Evolutionary conservation across 92 coral and sea anemone species (phyloP), one percentile per base, ranked within the genome.

Genomic region (Galaxea fascicularis): DNA sequence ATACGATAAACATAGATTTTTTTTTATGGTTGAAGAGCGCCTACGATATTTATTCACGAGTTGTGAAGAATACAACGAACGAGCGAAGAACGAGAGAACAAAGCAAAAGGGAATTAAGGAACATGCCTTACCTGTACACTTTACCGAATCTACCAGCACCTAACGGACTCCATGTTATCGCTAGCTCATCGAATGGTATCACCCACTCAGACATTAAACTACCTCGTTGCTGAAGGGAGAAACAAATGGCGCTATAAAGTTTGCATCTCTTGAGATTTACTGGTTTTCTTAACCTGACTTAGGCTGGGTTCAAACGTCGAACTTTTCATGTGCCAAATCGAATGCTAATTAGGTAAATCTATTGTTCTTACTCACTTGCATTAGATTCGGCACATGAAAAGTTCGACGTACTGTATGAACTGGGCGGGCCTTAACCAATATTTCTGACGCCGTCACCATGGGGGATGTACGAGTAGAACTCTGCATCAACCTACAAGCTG

Each of bases 131-230:
- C 93, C 91, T 89, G 69, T 89, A 89, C 47, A 96, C 99, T 54
- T 89, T 88, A 17, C 98, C 99, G 82, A 96, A 94, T 77, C 98
- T 89, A 1, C 98, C 98, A 63, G 71, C 80, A 26, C 98, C 98
- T 21, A 96, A 90, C 45, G 85, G 76, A 16, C 87, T 95, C 65
- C 83, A 85, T 17, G 65, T 73, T 52, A 96, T 87, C 22, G 88
- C 92, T 13, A 96, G 69, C 77, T 94, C 99, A 51, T 87, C 94
- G 57, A 92, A 87, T 51, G 98, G 98, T 10, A 96, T 91, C 57
- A 93, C 95, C 99, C 99, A 96, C 84, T 96, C 99, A 12, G 98
- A 94, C 94, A 96, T 90, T 31, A 94, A 93, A 69, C 99, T 96
- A 54, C 95, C 95, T 58, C 98, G 76, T 78, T 92, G 91, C 98